Percentiles rank a stretch among this genome's conserved stretches.
phyloP scores from a whole-genome alignment of 2,888 invertebrate genomes.

The Nephrotoma appendiculata region DNA sequence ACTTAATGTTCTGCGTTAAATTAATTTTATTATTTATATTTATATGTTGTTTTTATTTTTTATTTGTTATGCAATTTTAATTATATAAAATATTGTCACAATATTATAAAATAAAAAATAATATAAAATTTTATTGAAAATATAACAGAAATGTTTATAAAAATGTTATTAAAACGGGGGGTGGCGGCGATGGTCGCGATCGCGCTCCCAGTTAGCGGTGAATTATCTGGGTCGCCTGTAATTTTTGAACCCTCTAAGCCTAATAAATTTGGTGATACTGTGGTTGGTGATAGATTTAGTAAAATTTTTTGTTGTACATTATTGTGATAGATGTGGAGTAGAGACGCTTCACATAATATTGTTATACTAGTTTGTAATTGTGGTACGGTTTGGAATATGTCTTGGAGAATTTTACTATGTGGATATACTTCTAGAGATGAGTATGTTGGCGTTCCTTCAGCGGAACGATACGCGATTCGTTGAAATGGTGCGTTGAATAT shows the following conservation, averaged over 20 bases:
- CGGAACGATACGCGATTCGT: slow-evolving; percentile 28
- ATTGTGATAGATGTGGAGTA: slow-evolving; percentile 32
- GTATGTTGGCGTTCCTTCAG: slow-evolving; percentile 28
- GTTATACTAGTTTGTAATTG: slow-evolving; percentile 29
- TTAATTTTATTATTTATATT: not conserved
- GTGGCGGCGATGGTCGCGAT: slow-evolving; percentile 7
- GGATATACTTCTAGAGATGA: slow-evolving; percentile 31
- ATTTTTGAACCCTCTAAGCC: slow-evolving; percentile 30
- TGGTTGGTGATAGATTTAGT: slow-evolving; percentile 26
- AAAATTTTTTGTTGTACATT: slow-evolving; percentile 29
- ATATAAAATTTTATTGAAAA: slow-evolving; percentile 1
- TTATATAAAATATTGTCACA: slow-evolving; percentile 7
- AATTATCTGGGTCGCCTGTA: slow-evolving; percentile 32
- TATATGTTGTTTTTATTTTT: not conserved
- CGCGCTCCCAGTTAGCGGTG: slow-evolving; percentile 25
- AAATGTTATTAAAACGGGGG: not conserved
- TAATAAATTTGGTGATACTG: slow-evolving; percentile 29
- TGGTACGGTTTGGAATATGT: slow-evolving; percentile 28
- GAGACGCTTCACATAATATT: slow-evolving; percentile 30
- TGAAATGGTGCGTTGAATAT: slow-evolving; percentile 31
- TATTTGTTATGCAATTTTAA: not conserved
- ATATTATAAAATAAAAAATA: not conserved
- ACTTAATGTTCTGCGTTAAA: not conserved
- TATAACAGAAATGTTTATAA: not conserved
- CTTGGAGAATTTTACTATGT: slow-evolving; percentile 30